Evolutionary conservation across 1,140 invertebrate species (phyloP).

Genomic region (Holcopasites calliopsidis): DNA sequence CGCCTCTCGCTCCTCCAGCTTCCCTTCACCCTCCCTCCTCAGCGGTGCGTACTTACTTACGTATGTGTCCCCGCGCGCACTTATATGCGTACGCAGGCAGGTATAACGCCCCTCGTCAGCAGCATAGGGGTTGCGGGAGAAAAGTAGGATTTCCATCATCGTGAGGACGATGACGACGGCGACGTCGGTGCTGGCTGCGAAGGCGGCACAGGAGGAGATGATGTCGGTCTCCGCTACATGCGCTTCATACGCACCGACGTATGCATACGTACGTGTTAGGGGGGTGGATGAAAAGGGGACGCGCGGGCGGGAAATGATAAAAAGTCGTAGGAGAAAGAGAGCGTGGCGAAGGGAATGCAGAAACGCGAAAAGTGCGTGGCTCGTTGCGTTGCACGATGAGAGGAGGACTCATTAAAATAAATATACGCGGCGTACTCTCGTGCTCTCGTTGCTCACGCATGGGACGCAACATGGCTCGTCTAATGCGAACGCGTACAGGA

Average conservation of each 20-base stretch:
- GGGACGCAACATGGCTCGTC: slow-evolving; percentile 25
- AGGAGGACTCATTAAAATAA: slow-evolving; percentile 77
- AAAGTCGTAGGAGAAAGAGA: slow-evolving; percentile 56
- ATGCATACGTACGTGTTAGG: slow-evolving; percentile 11
- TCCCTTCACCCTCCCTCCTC: slow-evolving; percentile 42
- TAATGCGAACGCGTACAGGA: slow-evolving; percentile 42
- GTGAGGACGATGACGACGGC: slow-evolving; percentile 32
- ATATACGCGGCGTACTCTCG: slow-evolving; percentile 62
- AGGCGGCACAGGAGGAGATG: slow-evolving; percentile 33
- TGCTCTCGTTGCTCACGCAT: slow-evolving; percentile 30
- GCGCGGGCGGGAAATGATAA: slow-evolving; percentile 18
- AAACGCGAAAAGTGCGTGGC: slow-evolving; percentile 67
- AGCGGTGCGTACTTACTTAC: slow-evolving; percentile 67
- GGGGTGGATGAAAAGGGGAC: slow-evolving; percentile 40
- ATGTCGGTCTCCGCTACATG: slow-evolving; percentile 31
- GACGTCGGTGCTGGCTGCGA: slow-evolving; percentile 32
- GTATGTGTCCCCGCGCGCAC: slow-evolving; percentile 58
- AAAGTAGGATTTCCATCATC: slow-evolving; percentile 72
- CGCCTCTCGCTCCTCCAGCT: slow-evolving; percentile 35
- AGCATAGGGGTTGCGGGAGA: slow-evolving; percentile 60
- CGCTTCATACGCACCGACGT: slow-evolving; percentile 1
- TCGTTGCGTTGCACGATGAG: slow-evolving; percentile 58
- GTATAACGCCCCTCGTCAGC: slow-evolving; percentile 63
- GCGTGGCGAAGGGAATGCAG: slow-evolving; percentile 58
- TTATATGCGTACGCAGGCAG: slow-evolving; percentile 68